Evolutionary conservation across 2,113 vertebrate genomes (phyloP), one percentile per base, ranked within the genome.

Genomic region (Solea solea): DNA sequence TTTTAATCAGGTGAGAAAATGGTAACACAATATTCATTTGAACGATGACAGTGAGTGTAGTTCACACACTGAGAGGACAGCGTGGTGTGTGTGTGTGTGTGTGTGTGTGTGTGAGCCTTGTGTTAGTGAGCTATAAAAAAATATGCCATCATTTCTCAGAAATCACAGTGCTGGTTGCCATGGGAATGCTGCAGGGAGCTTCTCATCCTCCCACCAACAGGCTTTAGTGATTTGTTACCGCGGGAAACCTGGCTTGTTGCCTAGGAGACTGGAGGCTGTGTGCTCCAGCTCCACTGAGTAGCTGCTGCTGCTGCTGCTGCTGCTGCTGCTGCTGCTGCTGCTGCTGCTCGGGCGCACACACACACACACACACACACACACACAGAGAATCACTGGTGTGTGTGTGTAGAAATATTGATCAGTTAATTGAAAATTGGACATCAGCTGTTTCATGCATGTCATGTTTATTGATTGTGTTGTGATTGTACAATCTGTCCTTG

Each of bases 121-220:
- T 84, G 70, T 61, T 83, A 74, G 60, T 78, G 68, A 57, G 52
- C 39, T 69, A 72, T 69, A 79, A 81, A 80, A 78, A 82, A 69
- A 74, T 50, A 83, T 83, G 68, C 74, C 80, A 76, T 83, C 59
- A 77, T 70, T 87, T 87, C 83, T 83, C 86, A 75, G 82, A 85
- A 79, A 78, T 73, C 82, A 85, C 77, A 70, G 81, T 75, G 82
- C 74, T 46, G 79, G 89, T 89, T 91, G 88, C 89, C 84, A 91
- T 91, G 88, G 89, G 86, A 85, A 89, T 89, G 86, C 79, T 88
- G 89, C 88, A 88, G 86, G 87, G 88, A 89, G 84, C 88, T 87
- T 84, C 84, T 84, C 69, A 39, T 69, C 73, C 64, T 73, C 76
- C 78, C 82, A 82, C 89, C 88, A 89, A 89, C 87, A 59, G 64